Conservation (phyloP, 1,140 invertebrate genomes). For the Anastrepha obliqua region DNA sequence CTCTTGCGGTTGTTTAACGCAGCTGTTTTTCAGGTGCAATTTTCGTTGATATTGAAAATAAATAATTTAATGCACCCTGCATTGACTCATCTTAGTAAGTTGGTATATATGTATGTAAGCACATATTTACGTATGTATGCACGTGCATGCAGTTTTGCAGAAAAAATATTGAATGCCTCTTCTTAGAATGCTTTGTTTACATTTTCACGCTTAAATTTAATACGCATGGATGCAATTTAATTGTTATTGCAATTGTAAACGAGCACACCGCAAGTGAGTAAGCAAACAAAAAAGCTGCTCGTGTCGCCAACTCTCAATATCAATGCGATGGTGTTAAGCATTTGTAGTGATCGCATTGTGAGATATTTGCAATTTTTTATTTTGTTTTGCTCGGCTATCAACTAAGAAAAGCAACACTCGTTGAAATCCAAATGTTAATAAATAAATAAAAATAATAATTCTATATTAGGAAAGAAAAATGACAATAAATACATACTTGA, state of each 20-base stretch:
- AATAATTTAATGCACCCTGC: neutral
- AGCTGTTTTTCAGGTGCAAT: neutral
- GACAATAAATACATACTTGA: neutral
- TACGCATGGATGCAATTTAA: neutral
- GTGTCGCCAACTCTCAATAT: neutral
- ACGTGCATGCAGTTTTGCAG: neutral
- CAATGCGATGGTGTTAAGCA: neutral
- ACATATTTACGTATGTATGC: neutral
- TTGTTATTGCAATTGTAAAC: constrained; percentile 23
- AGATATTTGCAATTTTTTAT: constrained; percentile 7
- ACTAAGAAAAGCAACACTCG: neutral
- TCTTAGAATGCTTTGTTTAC: constrained; percentile 19
- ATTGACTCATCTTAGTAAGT: neutral
- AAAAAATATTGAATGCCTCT: neutral
- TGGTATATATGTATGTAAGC: neutral
- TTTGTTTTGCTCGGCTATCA: neutral
- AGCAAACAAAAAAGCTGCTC: constrained; percentile 12
- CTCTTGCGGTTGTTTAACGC: neutral
- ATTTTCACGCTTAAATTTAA: neutral
- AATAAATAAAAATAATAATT: neutral
- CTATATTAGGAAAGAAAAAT: neutral
- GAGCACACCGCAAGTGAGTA: neutral
- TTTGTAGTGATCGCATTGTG: neutral
- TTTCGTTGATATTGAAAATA: constrained; percentile 38
- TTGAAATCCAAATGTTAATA: neutral